These are phyloP conservation scores for Phalanger gymnotis DNA, from an alignment of 2,797 vertebrate genomes.

Conservation along the genomic window DNA sequence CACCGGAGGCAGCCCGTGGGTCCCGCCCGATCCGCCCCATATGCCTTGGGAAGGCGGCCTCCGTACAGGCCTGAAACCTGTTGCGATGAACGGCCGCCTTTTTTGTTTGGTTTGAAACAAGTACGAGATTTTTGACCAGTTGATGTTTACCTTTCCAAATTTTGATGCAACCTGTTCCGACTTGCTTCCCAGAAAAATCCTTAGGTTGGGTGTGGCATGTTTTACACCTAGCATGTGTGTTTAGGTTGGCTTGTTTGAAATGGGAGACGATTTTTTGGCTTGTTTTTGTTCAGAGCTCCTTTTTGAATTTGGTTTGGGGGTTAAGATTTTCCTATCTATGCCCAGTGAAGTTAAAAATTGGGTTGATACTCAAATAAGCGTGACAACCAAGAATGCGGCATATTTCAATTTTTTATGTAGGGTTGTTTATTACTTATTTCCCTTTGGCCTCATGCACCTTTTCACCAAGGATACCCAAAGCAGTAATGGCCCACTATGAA, in stretches of 20 bases:
- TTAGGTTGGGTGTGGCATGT: not conserved
- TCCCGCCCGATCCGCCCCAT: fast-evolving
- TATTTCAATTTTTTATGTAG: not conserved
- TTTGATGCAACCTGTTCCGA: not conserved
- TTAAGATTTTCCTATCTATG: not conserved
- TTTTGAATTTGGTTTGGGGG: not conserved
- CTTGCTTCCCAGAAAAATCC: not conserved
- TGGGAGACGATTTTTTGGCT: not conserved
- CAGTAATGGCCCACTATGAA: not conserved
- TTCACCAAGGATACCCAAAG: not conserved
- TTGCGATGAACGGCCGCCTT: not conserved
- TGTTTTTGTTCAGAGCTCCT: not conserved
- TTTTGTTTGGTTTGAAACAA: not conserved
- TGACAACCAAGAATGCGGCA: not conserved
- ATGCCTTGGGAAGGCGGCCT: not conserved
- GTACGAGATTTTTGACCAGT: not conserved
- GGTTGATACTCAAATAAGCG: not conserved
- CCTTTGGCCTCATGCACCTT: not conserved
- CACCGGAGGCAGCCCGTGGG: fast-evolving
- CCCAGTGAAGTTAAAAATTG: not conserved
- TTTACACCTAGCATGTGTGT: not conserved
- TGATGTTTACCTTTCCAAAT: not conserved
- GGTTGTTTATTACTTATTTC: not conserved
- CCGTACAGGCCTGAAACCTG: not conserved
- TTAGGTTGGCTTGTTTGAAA: not conserved